phyloP scores from a whole-genome alignment of 2,888 invertebrate species.

The Drosophila phalerata region DNA sequence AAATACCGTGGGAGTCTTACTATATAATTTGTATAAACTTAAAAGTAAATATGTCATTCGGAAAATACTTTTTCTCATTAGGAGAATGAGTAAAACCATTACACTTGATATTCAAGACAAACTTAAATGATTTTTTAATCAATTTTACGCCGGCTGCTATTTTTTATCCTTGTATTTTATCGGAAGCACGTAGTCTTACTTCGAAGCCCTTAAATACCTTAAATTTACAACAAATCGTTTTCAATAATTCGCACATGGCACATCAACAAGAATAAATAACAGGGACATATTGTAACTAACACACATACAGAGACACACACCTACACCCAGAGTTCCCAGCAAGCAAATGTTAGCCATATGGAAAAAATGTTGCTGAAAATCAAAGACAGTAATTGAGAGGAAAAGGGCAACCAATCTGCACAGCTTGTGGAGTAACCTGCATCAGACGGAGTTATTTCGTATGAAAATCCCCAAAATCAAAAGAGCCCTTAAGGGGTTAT shows the following conservation, averaged over 20 bases:
- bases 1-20: neutral
- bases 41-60: neutral
- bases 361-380: conserved; percentile 42
- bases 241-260: conserved; percentile 74
- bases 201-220: conserved; percentile 56
- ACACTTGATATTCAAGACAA: no score
- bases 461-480: conserved; percentile 3
- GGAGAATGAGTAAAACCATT: no score
- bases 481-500: conserved; percentile 3
- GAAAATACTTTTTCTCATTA: neutral
- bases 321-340: conserved; percentile 9
- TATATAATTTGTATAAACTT: neutral
- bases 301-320: neutral
- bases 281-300: conserved; percentile 39
- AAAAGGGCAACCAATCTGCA: conserved; percentile 35
- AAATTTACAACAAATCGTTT: conserved; percentile 70
- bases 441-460: conserved; percentile 4
- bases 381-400: conserved; percentile 34
- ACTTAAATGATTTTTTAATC: neutral
- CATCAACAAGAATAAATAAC: conserved; percentile 66
- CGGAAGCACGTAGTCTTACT: conserved; percentile 13
- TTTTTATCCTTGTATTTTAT: neutral
- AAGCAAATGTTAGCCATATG: conserved; percentile 18
- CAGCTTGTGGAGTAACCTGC: conserved; percentile 28
- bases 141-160: neutral